These are phyloP conservation scores for Platycnemis pennipes DNA, from an alignment of 2,888 invertebrate species.

Conservation along the genomic window DNA sequence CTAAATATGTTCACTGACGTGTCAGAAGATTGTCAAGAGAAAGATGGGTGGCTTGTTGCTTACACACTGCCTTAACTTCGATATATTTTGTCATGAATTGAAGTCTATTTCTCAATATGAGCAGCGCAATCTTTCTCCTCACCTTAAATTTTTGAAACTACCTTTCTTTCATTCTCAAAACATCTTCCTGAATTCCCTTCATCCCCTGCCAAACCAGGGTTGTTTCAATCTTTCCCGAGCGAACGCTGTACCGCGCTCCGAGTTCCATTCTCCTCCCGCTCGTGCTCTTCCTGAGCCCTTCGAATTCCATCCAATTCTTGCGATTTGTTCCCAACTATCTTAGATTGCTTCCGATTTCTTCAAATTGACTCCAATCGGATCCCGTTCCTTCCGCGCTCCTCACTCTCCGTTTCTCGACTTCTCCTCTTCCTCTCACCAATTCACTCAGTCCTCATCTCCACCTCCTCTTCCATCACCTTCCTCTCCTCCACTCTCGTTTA, in stretches of 20 bases:
- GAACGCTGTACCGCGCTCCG: not conserved
- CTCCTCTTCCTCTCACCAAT: not conserved
- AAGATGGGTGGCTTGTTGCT: too few species aligned
- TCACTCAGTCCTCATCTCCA: not conserved
- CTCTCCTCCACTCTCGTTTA: not conserved
- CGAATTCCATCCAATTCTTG: not conserved
- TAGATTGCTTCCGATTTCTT: not conserved
- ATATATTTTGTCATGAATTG: too few species aligned
- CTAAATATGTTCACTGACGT: too few species aligned
- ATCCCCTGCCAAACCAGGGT: too few species aligned
- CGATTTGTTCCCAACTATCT: not conserved
- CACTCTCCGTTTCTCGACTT: not conserved
- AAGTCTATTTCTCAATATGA: too few species aligned
- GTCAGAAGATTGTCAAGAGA: too few species aligned
- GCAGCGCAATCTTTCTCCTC: too few species aligned
- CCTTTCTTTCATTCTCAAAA: too few species aligned
- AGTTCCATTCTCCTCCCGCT: not conserved
- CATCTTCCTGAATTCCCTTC: too few species aligned
- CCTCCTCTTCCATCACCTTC: not conserved
- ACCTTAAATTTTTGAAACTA: too few species aligned
- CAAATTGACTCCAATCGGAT: not conserved
- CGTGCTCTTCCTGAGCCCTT: too few species aligned
- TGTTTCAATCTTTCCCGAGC: not conserved
- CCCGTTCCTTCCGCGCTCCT: not conserved
- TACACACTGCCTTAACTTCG: too few species aligned